Conservation (phyloP, 2,113 vertebrate genomes). For the Ursus arctos region DNA sequence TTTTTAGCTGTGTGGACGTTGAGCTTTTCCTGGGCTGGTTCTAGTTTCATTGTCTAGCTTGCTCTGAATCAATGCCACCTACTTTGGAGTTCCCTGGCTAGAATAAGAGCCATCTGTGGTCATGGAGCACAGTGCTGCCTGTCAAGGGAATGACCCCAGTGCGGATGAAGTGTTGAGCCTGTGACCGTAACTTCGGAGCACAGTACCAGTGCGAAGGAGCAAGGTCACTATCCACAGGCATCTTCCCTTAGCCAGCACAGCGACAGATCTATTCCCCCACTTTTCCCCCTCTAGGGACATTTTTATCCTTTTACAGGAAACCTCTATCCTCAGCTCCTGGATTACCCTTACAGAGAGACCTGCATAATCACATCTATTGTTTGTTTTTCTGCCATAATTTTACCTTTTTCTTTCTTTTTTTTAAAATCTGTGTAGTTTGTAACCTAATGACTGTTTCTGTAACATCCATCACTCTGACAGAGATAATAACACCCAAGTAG, state of each 20-base stretch:
- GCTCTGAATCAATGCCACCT: background rate
- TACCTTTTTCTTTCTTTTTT: background rate
- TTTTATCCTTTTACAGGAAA: slow-evolving; percentile 31
- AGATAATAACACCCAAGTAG: slow-evolving; percentile 67
- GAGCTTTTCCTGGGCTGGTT: background rate
- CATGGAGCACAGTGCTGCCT: background rate
- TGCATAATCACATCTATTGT: slow-evolving; percentile 31
- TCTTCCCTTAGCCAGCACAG: background rate
- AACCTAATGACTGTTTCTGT: slow-evolving; percentile 74
- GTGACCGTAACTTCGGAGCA: background rate
- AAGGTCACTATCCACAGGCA: background rate
- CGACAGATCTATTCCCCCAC: fast-evolving
- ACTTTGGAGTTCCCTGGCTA: background rate
- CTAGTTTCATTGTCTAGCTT: slow-evolving; percentile 19
- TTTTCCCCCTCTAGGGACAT: background rate
- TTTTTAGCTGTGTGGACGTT: background rate
- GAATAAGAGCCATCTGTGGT: background rate
- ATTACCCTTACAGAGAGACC: background rate
- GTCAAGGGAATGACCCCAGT: background rate
- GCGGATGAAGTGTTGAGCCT: background rate
- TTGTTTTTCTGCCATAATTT: slow-evolving; percentile 53
- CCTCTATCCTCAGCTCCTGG: background rate
- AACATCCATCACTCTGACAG: slow-evolving; percentile 75
- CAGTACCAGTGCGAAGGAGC: background rate
- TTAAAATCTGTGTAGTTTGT: slow-evolving; percentile 36